Evolutionary conservation across 2,797 vertebrate genomes (phyloP).

Genomic region (Sternotherus odoratus): DNA sequence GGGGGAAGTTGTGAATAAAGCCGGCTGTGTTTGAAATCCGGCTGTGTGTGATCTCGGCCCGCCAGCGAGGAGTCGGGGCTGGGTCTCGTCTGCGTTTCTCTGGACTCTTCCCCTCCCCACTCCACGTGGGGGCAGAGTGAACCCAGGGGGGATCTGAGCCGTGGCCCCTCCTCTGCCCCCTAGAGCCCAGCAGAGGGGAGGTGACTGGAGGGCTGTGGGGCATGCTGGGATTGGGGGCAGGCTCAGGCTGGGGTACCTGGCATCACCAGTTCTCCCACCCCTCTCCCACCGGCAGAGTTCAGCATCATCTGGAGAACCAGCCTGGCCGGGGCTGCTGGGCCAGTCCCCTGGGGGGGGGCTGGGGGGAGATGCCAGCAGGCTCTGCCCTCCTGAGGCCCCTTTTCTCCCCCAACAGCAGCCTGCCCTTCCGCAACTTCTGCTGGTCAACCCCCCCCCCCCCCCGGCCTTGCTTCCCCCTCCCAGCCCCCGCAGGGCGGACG

Average conservation of each 20-base stretch:
- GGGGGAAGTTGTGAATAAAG: neutral
- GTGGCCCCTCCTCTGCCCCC: neutral
- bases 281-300: neutral
- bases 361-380: neutral
- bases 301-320: neutral
- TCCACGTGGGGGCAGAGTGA: neutral
- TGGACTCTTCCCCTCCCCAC: neutral
- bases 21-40: neutral
- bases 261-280: neutral
- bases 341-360: neutral
- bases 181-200: too few relatives aligned
- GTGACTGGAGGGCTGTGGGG: too few relatives aligned
- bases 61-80: rapidly evolving
- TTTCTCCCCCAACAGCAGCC: neutral
- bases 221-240: too few relatives aligned
- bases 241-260: too few relatives aligned
- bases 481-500: neutral
- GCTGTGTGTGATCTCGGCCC: neutral
- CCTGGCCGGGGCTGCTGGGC: neutral
- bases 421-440: neutral
- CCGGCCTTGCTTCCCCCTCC: neutral
- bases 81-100: neutral
- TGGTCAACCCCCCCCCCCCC: neutral
- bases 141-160: neutral
- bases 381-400: neutral